A percentile compares a stretch with the other conserved stretches of the same genome.
phyloP scores from a whole-genome alignment of 2,888 invertebrate genomes.

The Anticlea derivata region DNA sequence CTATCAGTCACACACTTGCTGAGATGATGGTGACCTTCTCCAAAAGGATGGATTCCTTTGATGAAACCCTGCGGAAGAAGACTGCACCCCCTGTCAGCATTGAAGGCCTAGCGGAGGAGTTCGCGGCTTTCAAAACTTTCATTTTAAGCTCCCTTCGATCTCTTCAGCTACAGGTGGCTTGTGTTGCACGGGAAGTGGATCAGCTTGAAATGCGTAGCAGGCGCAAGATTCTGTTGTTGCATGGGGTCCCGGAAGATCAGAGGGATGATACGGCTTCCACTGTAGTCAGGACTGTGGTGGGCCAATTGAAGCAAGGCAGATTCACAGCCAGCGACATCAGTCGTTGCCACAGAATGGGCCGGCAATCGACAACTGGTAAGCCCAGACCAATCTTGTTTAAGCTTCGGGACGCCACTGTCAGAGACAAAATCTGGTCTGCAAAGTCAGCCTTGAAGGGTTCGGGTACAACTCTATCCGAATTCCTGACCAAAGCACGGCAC shows the following conservation, averaged over 20 bases:
- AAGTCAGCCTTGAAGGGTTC: no score
- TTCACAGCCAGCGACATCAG: no score
- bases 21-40: neutral
- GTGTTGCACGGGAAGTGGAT: neutral
- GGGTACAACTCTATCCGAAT: no score
- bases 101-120: neutral
- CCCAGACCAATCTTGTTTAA: no score
- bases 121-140: neutral
- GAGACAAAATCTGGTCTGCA: no score
- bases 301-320: no score
- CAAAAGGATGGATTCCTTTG: neutral
- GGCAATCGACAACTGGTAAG: no score
- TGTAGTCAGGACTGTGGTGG: no score
- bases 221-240: neutral
- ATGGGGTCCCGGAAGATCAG: neutral
- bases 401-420: no score
- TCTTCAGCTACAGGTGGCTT: neutral
- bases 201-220: neutral
- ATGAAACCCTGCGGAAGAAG: neutral
- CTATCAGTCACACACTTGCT: neutral
- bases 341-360: no score
- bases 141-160: neutral
- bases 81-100: no score
- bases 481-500: no score
- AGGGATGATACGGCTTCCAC: neutral